These are phyloP conservation scores for Tringa solitaria DNA, from an alignment of 2,113 vertebrate species.

Conservation along the genomic window DNA sequence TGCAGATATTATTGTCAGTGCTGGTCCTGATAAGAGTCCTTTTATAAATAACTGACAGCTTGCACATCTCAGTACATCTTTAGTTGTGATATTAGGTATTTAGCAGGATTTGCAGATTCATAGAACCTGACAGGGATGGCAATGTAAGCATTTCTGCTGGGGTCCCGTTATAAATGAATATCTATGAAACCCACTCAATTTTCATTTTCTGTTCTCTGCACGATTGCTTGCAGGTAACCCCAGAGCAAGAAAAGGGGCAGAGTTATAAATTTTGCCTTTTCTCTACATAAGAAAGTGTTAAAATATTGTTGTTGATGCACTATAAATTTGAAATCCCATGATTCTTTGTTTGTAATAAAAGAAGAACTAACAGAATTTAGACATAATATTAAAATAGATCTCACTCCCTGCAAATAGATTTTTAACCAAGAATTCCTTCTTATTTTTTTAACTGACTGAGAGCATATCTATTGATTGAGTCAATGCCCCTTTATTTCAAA, in stretches of 20 bases:
- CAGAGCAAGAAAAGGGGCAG: background rate
- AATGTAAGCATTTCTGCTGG: constrained; percentile 1
- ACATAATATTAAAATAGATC: background rate
- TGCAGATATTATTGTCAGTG: background rate
- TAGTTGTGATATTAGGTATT: constrained; percentile 2
- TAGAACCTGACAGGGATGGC: background rate
- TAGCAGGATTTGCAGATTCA: constrained; percentile 20
- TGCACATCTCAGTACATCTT: background rate
- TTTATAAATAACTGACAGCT: constrained; percentile 8
- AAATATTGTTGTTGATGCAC: background rate
- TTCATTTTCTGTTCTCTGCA: background rate
- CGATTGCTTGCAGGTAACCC: background rate
- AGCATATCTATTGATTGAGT: background rate
- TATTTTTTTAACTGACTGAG: background rate
- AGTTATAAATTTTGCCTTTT: background rate
- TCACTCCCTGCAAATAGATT: background rate
- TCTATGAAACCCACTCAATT: background rate
- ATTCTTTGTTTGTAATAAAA: background rate
- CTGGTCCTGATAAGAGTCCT: background rate
- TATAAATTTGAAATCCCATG: background rate
- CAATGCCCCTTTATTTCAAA: background rate
- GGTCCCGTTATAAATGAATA: background rate
- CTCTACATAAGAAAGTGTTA: background rate
- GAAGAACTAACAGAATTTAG: background rate
- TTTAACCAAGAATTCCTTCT: background rate